Percentiles rank a stretch among this genome's conserved stretches.
These are phyloP conservation scores for Ramphastos sulfuratus DNA, from an alignment of 2,113 vertebrate species.

Conservation along the genomic window DNA sequence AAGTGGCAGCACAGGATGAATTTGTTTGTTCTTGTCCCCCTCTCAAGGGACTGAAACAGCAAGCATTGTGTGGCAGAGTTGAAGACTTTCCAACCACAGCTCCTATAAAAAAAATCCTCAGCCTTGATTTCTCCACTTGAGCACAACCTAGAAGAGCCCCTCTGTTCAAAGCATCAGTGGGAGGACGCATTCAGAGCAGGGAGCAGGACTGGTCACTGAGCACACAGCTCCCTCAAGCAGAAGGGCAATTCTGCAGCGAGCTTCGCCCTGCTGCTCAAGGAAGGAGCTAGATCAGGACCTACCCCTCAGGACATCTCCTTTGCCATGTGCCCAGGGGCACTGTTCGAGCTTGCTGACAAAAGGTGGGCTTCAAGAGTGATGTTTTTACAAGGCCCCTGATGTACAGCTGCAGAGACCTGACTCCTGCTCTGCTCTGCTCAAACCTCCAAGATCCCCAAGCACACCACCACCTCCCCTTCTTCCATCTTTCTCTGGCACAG, in stretches of 20 bases:
- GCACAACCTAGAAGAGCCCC: not conserved
- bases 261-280: accelerated
- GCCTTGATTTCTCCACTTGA: not conserved
- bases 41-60: not conserved
- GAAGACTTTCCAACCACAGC: not conserved
- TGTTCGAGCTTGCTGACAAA: accelerated
- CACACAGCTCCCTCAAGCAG: not conserved
- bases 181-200: not conserved
- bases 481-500: accelerated
- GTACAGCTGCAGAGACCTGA: not conserved
- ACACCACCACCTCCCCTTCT: accelerated
- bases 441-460: accelerated
- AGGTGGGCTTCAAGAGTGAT: not conserved
- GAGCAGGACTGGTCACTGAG: not conserved
- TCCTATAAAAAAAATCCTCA: not conserved
- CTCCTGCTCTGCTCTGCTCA: not conserved
- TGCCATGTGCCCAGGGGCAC: too few species aligned
- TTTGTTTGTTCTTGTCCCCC: slow-evolving; percentile 20
- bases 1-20: slow-evolving; percentile 15
- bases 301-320: accelerated
- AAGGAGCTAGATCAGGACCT: not conserved
- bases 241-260: accelerated
- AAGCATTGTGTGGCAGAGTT: not conserved
- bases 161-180: not conserved
- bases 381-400: not conserved